Percentiles rank a stretch among this genome's conserved stretches.
phyloP scores from a whole-genome alignment of 2,888 invertebrate genomes.

The Catocala sponsa region DNA sequence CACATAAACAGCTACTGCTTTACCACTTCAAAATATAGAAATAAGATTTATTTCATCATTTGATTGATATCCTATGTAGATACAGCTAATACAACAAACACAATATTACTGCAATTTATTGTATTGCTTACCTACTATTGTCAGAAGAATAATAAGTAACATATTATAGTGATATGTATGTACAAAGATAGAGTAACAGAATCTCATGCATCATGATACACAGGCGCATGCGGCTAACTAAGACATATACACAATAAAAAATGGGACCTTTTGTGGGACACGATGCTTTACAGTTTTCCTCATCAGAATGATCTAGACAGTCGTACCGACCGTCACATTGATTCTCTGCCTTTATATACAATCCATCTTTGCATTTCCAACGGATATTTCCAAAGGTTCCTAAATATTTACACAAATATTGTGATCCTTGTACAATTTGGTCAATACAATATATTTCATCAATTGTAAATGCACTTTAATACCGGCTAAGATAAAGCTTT shows the following conservation, averaged over 20 bases:
- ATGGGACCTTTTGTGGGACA: slow-evolving; percentile 49
- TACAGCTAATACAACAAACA: too few relatives aligned
- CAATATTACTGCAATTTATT: too few relatives aligned
- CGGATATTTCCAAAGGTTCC: slow-evolving; percentile 33
- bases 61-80: too few relatives aligned
- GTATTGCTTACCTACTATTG: too few relatives aligned
- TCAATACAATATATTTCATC: slow-evolving; percentile 13
- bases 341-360: slow-evolving; percentile 67
- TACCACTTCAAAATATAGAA: slow-evolving; percentile 15
- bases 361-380: slow-evolving; percentile 65
- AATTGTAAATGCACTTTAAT: slow-evolving; percentile 15
- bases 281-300: slow-evolving; percentile 76
- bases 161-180: background rate
- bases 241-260: slow-evolving; percentile 13
- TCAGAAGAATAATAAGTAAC: too few relatives aligned
- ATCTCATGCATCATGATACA: slow-evolving; percentile 1
- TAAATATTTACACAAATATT: slow-evolving; percentile 35
- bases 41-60: too few relatives aligned
- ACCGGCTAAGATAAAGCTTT: too few relatives aligned
- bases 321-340: slow-evolving; percentile 82
- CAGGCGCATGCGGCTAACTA: slow-evolving; percentile 37
- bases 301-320: slow-evolving; percentile 89
- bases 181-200: background rate
- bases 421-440: slow-evolving; percentile 4
- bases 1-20: slow-evolving; percentile 36